Evolutionary conservation across 2,113 vertebrate genomes (phyloP).

Genomic region (Aphelocoma coerulescens): DNA sequence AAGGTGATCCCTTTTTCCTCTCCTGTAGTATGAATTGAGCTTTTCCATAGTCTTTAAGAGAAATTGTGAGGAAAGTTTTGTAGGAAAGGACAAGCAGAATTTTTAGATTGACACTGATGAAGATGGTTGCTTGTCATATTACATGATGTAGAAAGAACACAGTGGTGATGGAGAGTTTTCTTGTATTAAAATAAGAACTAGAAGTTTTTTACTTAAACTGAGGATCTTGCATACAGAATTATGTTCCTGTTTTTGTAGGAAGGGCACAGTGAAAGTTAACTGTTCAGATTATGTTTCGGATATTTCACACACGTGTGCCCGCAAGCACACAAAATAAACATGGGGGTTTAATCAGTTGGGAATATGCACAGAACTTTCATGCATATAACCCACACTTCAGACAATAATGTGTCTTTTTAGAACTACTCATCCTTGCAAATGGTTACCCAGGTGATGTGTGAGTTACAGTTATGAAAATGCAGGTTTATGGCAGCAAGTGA

Average conservation of each 20-base stretch:
- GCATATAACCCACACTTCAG: neutral
- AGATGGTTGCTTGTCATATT: neutral
- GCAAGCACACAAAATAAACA: neutral
- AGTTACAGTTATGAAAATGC: neutral
- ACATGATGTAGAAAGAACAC: neutral
- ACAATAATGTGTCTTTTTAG: neutral
- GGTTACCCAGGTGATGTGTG: neutral
- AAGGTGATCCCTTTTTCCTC: neutral
- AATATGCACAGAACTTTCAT: neutral
- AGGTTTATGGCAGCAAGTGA: neutral
- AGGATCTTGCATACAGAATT: neutral
- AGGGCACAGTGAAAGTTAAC: neutral
- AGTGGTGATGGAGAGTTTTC: neutral
- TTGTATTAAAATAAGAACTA: neutral
- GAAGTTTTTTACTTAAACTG: neutral
- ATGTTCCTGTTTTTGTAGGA: neutral
- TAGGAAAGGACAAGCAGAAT: neutral
- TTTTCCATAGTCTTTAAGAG: neutral
- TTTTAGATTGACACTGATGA: neutral
- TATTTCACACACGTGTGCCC: fast-evolving
- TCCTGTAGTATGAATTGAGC: neutral
- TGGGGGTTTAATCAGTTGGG: neutral
- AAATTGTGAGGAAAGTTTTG: neutral
- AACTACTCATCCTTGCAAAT: neutral
- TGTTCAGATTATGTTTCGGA: neutral